Evolutionary conservation across 2,888 invertebrate genomes (phyloP).

Genomic region (Thelaira solivaga): DNA sequence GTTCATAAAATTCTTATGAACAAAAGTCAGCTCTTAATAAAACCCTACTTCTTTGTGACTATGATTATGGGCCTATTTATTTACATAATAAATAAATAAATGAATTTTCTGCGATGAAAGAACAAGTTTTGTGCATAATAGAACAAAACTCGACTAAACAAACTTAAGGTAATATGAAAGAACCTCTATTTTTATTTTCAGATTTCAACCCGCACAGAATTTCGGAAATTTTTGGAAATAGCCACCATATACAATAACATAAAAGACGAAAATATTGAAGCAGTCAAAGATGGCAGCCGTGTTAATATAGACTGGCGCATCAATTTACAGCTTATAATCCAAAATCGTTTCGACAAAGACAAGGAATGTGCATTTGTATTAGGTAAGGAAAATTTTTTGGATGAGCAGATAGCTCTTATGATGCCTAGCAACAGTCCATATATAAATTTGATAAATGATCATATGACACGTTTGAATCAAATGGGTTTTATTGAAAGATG

Average conservation of each 20-base stretch:
- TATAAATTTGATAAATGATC: constrained; percentile 84
- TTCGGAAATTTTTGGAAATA: constrained; percentile 78
- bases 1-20: no score
- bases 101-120: no score
- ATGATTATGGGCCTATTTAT: no score
- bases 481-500: constrained; percentile 91
- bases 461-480: constrained; percentile 88
- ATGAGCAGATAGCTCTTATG: constrained; percentile 88
- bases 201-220: constrained; percentile 71
- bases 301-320: constrained; percentile 90
- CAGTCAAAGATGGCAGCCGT: constrained; percentile 83
- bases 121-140: no score
- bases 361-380: constrained; percentile 87
- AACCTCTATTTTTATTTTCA: constrained; percentile 55
- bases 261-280: constrained; percentile 78
- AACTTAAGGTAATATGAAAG: background rate
- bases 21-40: no score
- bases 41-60: no score
- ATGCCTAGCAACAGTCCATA: constrained; percentile 88
- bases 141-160: no score
- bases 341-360: constrained; percentile 81
- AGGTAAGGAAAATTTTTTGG: constrained; percentile 86
- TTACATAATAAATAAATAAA: no score
- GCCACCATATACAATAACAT: constrained; percentile 79
- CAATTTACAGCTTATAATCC: constrained; percentile 85